These are phyloP conservation scores for Hypocryptadius cinnamomeus DNA, from an alignment of 2,113 vertebrate species.

Conservation along the genomic window DNA sequence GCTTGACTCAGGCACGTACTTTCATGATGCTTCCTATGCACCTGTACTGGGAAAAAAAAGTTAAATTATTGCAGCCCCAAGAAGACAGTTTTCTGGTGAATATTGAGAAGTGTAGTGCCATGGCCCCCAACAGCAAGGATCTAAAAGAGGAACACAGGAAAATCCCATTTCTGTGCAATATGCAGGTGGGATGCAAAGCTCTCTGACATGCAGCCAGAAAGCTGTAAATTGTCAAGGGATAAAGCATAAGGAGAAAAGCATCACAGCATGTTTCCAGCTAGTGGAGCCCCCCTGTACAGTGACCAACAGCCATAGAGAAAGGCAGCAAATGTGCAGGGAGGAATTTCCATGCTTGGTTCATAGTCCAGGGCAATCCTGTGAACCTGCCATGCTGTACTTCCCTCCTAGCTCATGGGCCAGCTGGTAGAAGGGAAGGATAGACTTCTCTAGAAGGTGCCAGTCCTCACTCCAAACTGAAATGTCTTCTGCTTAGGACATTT, in stretches of 20 bases:
- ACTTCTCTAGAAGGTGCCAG: background rate
- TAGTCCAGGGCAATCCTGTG: fast-evolving
- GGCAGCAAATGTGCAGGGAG: background rate
- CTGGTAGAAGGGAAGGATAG: background rate
- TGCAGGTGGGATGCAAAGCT: background rate
- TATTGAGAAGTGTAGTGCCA: background rate
- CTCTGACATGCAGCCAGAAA: fast-evolving
- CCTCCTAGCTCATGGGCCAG: background rate
- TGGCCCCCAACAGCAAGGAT: background rate
- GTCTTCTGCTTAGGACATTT: background rate
- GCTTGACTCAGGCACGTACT: background rate
- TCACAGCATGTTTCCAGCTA: background rate
- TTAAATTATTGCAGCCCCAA: background rate
- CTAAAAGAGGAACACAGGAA: background rate
- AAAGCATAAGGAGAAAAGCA: background rate
- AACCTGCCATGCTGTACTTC: background rate
- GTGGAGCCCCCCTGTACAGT: background rate
- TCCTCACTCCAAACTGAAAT: background rate
- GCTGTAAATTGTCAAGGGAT: background rate
- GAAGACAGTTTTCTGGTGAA: background rate
- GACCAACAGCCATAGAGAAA: background rate
- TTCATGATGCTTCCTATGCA: background rate
- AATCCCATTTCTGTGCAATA: background rate
- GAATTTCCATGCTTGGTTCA: background rate
- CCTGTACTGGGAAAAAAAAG: background rate